Percentiles rank a stretch among this genome's conserved stretches.
Evolutionary conservation across 2,888 invertebrate genomes (phyloP).

Genomic region (Sarcophaga rosellei): DNA sequence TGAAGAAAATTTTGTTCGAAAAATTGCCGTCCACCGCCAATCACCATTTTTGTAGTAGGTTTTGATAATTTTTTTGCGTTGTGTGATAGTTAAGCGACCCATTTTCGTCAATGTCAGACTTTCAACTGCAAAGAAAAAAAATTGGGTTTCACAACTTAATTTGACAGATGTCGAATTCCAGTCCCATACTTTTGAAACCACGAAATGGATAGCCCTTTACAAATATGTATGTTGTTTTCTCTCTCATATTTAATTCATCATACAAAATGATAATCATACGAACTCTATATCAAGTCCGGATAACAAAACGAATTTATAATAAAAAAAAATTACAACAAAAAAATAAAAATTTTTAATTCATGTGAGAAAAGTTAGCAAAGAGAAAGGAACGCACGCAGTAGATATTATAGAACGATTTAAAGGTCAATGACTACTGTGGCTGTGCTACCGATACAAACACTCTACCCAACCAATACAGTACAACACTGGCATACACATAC

Average conservation of each 20-base stretch:
- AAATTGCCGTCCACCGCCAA: too few relatives aligned
- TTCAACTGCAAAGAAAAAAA: too few relatives aligned
- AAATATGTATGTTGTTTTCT: neutral
- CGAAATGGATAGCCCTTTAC: too few relatives aligned
- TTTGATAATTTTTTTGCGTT: too few relatives aligned
- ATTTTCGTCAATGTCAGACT: too few relatives aligned
- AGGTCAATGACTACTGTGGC: conserved; percentile 66
- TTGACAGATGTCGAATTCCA: too few relatives aligned
- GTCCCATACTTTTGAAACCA: too few relatives aligned
- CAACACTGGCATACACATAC: neutral
- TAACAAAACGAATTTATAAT: conserved; percentile 5
- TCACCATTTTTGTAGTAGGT: too few relatives aligned
- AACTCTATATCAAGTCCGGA: conserved; percentile 51
- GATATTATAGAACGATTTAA: conserved; percentile 57
- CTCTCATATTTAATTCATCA: conserved; percentile 59
- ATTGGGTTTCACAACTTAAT: too few relatives aligned
- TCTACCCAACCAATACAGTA: conserved; percentile 1
- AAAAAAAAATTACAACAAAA: neutral
- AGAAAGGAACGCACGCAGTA: neutral
- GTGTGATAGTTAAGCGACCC: too few relatives aligned
- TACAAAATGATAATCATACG: conserved; percentile 44
- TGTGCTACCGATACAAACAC: too few relatives aligned
- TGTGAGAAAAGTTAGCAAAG: conserved; percentile 32
- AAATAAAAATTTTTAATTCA: conserved; percentile 4
- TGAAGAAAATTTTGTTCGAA: too few relatives aligned